Base-by-base conservation (phyloP, 2,797 vertebrate genomes). In the Chelidonichthys spinosus region DNA sequence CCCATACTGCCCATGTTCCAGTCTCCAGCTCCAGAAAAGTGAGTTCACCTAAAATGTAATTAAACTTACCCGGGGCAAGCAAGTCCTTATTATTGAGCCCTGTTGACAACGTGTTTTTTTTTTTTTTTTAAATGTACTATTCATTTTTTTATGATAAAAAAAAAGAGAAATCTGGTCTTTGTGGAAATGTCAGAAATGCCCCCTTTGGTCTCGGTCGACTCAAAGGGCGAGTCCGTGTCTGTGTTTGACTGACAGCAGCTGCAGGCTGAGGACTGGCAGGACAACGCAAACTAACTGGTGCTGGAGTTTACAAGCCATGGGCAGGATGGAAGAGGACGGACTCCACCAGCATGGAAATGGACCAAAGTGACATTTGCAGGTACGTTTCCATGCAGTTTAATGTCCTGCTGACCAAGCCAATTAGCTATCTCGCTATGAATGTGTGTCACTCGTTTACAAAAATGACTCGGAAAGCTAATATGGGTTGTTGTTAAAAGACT, bases 201-300 rank as follows among this genome's bases (percentile, higher is more conserved):
- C 4, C 18, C 54, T 62, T 55, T 58, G 0, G 0, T 47, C 50
- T 39, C 10, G 47, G 32, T 14, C 6, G 4, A 15, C 9, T 39
- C 2, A 37, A 33, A 18, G 36, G 7, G 43, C 1, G 2, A 37
- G 15, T 37, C 4, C 0, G 15, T 39, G 53, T 44, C 17, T 55
- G 0, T 43, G 43, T 49, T 33, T 75, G 58, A 47, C 8, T 49
- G 49, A 55, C 63, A 33, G 40, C 40, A 54, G 37, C 53, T 59
- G 33, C 54, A 53, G 53, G 37, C 37, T 44, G 53, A 52, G 40
- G 14, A 0, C 39, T 6, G 0, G 52, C 60, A 58, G 11, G 65
- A 17, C 8, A 32, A 40, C 10, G 18, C 33, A 47, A 64, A 49
- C 33, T 52, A 25, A 42, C 37, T 18, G 15, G 11, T 37, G n/a